Evolutionary conservation across 2,113 vertebrate species (phyloP).

Genomic region (Poicephalus meyeri): DNA sequence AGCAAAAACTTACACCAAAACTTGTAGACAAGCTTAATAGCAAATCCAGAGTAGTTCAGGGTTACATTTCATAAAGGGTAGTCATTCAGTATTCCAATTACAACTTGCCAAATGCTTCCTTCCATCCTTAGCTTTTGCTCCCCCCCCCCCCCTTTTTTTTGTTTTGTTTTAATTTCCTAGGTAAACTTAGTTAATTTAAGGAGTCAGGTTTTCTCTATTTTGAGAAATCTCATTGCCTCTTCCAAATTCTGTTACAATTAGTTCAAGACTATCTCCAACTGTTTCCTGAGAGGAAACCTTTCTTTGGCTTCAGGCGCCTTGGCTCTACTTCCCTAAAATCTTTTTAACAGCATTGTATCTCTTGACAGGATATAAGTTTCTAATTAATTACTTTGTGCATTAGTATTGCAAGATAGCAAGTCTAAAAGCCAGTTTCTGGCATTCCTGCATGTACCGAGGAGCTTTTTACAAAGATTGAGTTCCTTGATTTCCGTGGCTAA

Average conservation of each 20-base stretch:
- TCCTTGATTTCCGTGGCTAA: background rate
- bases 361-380: background rate
- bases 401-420: background rate
- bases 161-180: background rate
- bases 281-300: background rate
- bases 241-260: background rate
- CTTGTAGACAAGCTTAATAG: background rate
- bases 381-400: background rate
- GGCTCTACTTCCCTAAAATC: background rate
- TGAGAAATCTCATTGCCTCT: background rate
- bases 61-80: background rate
- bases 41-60: background rate
- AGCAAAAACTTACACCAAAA: background rate
- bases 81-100: background rate
- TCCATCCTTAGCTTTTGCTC: background rate
- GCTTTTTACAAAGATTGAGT: background rate
- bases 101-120: background rate
- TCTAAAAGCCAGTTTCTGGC: background rate
- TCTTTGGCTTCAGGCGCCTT: conserved; percentile 11
- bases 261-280: background rate
- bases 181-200: background rate
- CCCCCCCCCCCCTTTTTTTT: background rate
- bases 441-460: background rate
- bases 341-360: background rate
- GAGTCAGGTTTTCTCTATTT: background rate